A percentile compares a stretch with the other conserved stretches of the same genome.
These are phyloP conservation scores for Sciurus carolinensis DNA, from an alignment of 2,797 vertebrate genomes.

Conservation along the genomic window DNA sequence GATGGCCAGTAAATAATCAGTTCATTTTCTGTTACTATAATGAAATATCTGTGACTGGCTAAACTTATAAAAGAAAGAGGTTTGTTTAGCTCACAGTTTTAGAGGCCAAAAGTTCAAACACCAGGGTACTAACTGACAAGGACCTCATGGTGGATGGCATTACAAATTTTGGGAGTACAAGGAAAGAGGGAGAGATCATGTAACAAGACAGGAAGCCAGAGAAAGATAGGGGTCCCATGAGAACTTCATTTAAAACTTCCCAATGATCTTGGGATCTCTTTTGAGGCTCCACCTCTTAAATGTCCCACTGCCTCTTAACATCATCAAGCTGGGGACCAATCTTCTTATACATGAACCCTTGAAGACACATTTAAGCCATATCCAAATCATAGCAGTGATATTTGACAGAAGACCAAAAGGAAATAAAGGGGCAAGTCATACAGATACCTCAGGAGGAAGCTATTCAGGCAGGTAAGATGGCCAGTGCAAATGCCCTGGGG, in stretches of 20 bases:
- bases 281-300: not conserved
- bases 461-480: not conserved
- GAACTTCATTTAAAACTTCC: not conserved
- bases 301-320: not conserved
- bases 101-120: not conserved
- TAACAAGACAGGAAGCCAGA: not conserved
- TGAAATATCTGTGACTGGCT: not conserved
- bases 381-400: not conserved
- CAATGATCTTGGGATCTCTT: not conserved
- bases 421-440: not conserved
- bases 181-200: not conserved
- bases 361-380: not conserved
- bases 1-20: not conserved
- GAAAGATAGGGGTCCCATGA: not conserved
- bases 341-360: not conserved
- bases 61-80: not conserved
- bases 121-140: too few relatives aligned
- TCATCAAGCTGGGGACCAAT: not conserved
- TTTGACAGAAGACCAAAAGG: not conserved
- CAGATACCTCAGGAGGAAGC: not conserved
- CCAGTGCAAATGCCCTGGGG: not conserved
- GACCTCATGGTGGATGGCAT: not conserved
- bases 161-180: not conserved
- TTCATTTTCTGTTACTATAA: not conserved
- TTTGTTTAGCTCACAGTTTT: not conserved